phyloP scores from a whole-genome alignment of 2,888 invertebrate genomes.

The Brenthis daphne region DNA sequence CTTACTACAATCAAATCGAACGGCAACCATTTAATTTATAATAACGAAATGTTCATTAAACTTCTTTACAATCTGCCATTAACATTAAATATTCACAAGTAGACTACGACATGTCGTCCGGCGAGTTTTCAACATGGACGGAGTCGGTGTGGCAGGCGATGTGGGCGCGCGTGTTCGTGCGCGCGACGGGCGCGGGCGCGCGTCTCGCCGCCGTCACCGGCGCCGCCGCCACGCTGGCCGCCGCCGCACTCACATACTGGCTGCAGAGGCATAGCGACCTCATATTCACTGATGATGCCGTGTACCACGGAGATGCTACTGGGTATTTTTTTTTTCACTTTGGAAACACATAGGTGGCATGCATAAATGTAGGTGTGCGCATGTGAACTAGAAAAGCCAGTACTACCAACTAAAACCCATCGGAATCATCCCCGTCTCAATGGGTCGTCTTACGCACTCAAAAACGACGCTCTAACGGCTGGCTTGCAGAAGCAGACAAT shows the following conservation, averaged over 20 bases:
- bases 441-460: too few species aligned
- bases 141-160: slow-evolving; percentile 92
- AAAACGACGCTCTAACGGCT: too few species aligned
- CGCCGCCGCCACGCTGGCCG: slow-evolving; percentile 49
- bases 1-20: too few species aligned
- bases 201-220: slow-evolving; percentile 55
- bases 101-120: slow-evolving; percentile 90
- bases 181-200: slow-evolving; percentile 83
- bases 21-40: too few species aligned
- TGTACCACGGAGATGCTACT: slow-evolving; percentile 48
- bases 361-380: too few species aligned
- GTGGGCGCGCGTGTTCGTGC: slow-evolving; percentile 89
- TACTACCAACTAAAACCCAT: too few species aligned
- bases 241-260: slow-evolving; percentile 63
- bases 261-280: slow-evolving; percentile 49
- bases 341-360: not conserved
- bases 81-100: not conserved
- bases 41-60: not conserved
- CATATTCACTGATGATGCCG: slow-evolving; percentile 51
- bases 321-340: slow-evolving; percentile 8
- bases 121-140: slow-evolving; percentile 92
- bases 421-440: too few species aligned
- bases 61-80: not conserved
- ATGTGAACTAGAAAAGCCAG: too few species aligned
- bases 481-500: not conserved